These are phyloP conservation scores for Urocitellus parryii DNA, from an alignment of 2,113 vertebrate genomes.

Conservation along the genomic window DNA sequence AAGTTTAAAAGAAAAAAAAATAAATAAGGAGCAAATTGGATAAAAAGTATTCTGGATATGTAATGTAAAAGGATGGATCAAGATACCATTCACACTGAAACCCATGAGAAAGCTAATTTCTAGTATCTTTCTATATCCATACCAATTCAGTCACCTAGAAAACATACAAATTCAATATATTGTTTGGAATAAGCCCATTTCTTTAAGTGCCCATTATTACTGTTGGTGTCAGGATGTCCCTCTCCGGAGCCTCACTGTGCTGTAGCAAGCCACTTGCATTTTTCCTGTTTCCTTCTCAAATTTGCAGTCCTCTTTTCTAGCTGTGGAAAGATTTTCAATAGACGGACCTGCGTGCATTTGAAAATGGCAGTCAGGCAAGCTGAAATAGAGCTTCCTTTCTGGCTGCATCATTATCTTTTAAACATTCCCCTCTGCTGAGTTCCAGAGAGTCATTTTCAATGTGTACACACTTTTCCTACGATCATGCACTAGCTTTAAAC, in stretches of 20 bases:
- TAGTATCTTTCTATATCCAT: not conserved
- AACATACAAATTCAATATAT: not conserved
- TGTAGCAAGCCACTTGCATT: not conserved
- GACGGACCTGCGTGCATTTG: not conserved
- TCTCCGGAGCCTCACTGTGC: not conserved
- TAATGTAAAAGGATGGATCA: not conserved
- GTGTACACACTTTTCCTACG: not conserved
- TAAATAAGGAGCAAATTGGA: not conserved
- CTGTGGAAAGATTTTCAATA: slow-evolving; percentile 48
- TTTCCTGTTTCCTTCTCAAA: slow-evolving; percentile 56
- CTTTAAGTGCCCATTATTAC: not conserved
- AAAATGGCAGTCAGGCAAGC: not conserved
- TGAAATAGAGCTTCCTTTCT: slow-evolving; percentile 35
- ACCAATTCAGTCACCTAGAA: not conserved
- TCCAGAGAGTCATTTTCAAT: slow-evolving; percentile 10
- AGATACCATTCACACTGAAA: not conserved
- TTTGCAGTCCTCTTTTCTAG: not conserved
- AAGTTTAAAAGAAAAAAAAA: not conserved
- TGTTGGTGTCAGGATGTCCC: not conserved
- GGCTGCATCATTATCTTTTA: slow-evolving; percentile 32
- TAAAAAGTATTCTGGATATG: not conserved
- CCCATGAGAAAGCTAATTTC: not conserved
- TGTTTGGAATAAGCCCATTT: not conserved
- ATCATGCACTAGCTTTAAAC: slow-evolving; percentile 9
- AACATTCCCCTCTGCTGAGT: slow-evolving; percentile 31